phyloP scores from a whole-genome alignment of 1,140 invertebrate genomes.

The Pararge aegeria region DNA sequence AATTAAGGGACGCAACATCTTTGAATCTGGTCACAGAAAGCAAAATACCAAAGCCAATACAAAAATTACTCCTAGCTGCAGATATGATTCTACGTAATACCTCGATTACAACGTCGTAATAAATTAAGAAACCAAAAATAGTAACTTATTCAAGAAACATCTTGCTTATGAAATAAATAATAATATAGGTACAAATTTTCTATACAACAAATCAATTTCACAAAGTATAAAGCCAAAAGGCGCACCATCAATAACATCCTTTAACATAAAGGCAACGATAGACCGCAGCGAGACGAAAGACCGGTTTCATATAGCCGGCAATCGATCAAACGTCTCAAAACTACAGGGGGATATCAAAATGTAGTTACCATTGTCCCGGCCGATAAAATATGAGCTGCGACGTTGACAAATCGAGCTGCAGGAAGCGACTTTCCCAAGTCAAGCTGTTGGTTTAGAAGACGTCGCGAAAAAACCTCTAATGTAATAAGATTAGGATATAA shows the following conservation, averaged over 20 bases:
- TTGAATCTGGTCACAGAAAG: too few relatives aligned
- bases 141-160: too few relatives aligned
- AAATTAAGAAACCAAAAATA: too few relatives aligned
- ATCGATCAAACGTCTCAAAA: slow-evolving; percentile 65
- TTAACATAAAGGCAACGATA: slow-evolving; percentile 37
- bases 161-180: too few relatives aligned
- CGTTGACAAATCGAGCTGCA: slow-evolving; percentile 61
- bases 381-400: slow-evolving; percentile 69
- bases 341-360: slow-evolving; percentile 65
- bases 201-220: slow-evolving; percentile 4
- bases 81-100: too few relatives aligned
- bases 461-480: background rate
- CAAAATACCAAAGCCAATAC: too few relatives aligned
- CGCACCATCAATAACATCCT: slow-evolving; percentile 34
- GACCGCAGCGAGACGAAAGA: slow-evolving; percentile 39
- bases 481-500: background rate
- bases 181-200: background rate
- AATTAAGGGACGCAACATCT: too few relatives aligned
- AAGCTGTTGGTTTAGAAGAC: slow-evolving; percentile 14
- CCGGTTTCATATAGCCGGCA: slow-evolving; percentile 30
- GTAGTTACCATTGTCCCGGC: slow-evolving; percentile 65
- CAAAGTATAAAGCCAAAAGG: slow-evolving; percentile 9
- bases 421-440: slow-evolving; percentile 43
- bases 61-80: too few relatives aligned
- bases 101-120: too few relatives aligned